Evolutionary conservation across 2,797 vertebrate genomes (phyloP).

Genomic region (Xerus rutilus): DNA sequence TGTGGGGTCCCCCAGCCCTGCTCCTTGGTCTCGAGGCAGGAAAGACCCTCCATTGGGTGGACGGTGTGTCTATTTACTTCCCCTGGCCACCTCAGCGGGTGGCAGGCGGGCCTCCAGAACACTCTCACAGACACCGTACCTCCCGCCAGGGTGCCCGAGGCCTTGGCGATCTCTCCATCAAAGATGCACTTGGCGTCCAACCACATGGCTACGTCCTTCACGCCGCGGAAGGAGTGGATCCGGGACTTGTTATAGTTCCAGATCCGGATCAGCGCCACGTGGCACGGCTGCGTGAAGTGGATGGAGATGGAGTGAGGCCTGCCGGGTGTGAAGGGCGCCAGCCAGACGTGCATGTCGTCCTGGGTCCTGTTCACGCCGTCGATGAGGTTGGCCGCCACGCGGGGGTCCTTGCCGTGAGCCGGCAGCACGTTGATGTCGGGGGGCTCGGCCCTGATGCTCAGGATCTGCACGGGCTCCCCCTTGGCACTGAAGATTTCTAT

Average conservation of each 20-base stretch:
- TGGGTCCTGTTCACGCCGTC: constrained; percentile 96
- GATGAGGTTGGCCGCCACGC: constrained; percentile 92
- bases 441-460: constrained; percentile 92
- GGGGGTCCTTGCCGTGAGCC: constrained; percentile 95
- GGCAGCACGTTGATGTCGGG: constrained; percentile 96
- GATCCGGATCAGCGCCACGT: constrained; percentile 96
- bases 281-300: constrained; percentile 91
- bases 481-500: constrained; percentile 96
- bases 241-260: constrained; percentile 99
- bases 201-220: constrained; percentile 94
- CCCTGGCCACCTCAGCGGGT: not conserved
- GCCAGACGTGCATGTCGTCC: constrained; percentile 99
- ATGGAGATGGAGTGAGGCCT: constrained; percentile 92
- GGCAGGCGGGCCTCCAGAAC: not conserved
- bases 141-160: constrained; percentile 95
- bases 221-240: constrained; percentile 97
- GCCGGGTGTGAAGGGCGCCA: constrained; percentile 95
- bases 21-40: not conserved
- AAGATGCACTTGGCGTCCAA: constrained; percentile 95
- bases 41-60: not conserved
- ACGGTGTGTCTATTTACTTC: not conserved
- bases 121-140: constrained; percentile 87
- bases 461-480: constrained; percentile 92
- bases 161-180: constrained; percentile 97
- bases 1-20: not conserved